Percentiles rank a stretch among this genome's conserved stretches.
phyloP scores from a whole-genome alignment of 2,888 invertebrate genomes.

The Petrophora chlorosata region DNA sequence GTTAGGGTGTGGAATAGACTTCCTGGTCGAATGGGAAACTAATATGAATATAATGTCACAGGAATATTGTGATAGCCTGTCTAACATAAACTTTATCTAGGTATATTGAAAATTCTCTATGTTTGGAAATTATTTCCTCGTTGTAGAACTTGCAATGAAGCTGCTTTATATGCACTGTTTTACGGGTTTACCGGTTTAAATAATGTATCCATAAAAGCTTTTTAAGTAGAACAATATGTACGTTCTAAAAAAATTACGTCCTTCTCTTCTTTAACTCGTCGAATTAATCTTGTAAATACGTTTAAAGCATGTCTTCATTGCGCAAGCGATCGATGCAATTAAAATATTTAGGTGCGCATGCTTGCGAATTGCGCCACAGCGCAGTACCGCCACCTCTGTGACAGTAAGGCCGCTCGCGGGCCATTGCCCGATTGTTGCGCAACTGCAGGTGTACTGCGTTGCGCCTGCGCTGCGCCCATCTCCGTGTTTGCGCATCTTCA shows the following conservation, averaged over 20 bases:
- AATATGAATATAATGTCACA: constrained; percentile 23
- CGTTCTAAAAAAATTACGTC: background rate
- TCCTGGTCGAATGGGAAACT: constrained; percentile 14
- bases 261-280: constrained; percentile 1
- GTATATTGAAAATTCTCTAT: constrained; percentile 18
- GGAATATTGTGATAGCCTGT: constrained; percentile 6
- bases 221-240: background rate
- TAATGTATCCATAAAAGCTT: background rate
- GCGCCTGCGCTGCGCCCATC: constrained; percentile 14
- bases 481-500: constrained; percentile 15
- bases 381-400: background rate
- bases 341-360: constrained; percentile 21
- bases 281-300: background rate
- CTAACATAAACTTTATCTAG: constrained; percentile 16
- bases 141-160: constrained; percentile 4
- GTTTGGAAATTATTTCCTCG: constrained; percentile 8
- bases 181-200: background rate
- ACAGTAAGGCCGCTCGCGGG: background rate
- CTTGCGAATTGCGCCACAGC: constrained; percentile 15
- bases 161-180: no score
- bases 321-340: constrained; percentile 16
- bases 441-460: constrained; percentile 9
- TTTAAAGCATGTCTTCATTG: constrained; percentile 7
- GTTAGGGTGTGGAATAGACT: background rate
- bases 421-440: constrained; percentile 7